Evolutionary conservation across 2,797 vertebrate species (phyloP), one percentile per base, ranked within the genome.

Genomic region (Macroramphosus scolopax): DNA sequence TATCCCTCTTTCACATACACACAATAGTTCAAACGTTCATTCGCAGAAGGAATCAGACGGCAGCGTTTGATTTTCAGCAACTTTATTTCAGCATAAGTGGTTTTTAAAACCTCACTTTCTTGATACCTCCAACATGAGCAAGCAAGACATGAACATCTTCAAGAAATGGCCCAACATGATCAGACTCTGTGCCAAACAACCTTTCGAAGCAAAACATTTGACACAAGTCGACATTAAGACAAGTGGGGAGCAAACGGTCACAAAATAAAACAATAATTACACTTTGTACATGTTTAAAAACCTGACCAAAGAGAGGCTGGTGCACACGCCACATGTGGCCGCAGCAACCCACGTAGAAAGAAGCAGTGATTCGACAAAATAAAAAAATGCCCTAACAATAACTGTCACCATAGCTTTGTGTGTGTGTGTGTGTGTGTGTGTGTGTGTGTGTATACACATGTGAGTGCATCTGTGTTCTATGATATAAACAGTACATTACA

Each of bases 11-110:
- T 30, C 0, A 30, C n/a, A 30, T 22, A 22, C 20, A 16, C 4
- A 4, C 2, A 9, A 3, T n/a, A 8, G 3, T 9, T 3, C 6
- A 35, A 30, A 20, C 2, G 1, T 5, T 8, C 16, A 8, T 12
- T 6, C 14, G 6, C 4, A 17, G 1, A 16, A 28, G 1, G 12
- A 44, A 55, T 43, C 2, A 50, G 1, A 28, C 4, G 12, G 8
- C 17, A 12, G 39, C 8, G 16, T 37, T 40, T 53, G 1, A 55
- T 79, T 84, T 88, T 86, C 69, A 81, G 68, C 63, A 77, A 71
- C 56, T 90, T 91, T 90, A 90, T 90, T 91, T 88, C 81, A 85
- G 78, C 78, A 85, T 77, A 84, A 84, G 86, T 88, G 82, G 63
- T 83, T 85, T 78, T 84, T 75, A 69, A 85, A 88, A 22, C 63